Evolutionary conservation across 1,140 invertebrate genomes (phyloP), one percentile per base, ranked within the genome.

Genomic region (Diabrotica virgifera): DNA sequence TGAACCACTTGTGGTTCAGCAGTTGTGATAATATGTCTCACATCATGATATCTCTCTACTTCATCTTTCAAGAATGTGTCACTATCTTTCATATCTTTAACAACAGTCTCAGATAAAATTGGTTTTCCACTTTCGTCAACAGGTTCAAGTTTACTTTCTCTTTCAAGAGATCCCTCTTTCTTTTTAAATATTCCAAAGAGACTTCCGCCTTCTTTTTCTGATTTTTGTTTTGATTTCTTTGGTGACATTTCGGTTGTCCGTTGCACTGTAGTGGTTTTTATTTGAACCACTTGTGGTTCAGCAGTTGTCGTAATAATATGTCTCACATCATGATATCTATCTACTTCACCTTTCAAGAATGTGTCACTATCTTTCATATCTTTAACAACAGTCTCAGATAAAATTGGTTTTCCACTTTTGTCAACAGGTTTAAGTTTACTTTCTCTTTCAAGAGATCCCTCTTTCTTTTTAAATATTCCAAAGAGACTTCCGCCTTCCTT

Each of bases 1-100:
- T 59, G 0, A n/a, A 57, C 10, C n/a, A 10, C 24, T 11, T 0
- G 24, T 57, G 12, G 61, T 65, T 55, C 9, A 51, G 11, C 5
- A n/a, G 46, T 6, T 52, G 5, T 11, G 1, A 7, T 13, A 10
- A 63, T 55, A 4, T 7, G 63, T 35, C 50, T 59, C 12, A 69
- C 64, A 46, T 69, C 70, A 56, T 71, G 61, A 38, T 64, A 66
- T 52, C 59, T 63, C n/a, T 50, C 57, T 50, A 69, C 35, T 69
- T 69, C 67, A 8, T 57, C 53, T 54, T 67, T 58, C 10, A 71
- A 59, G 36, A 71, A 69, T 37, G 11, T 24, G 9, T 12, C 11
- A 11, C 62, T 60, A 6, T 68, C 56, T 12, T 62, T 14, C 51
- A 66, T 56, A 11, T 63, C 10, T 57, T 64, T 59, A 59, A 56